Conservation (phyloP, 2,113 vertebrate genomes). For the Aleadryas rufinucha region DNA sequence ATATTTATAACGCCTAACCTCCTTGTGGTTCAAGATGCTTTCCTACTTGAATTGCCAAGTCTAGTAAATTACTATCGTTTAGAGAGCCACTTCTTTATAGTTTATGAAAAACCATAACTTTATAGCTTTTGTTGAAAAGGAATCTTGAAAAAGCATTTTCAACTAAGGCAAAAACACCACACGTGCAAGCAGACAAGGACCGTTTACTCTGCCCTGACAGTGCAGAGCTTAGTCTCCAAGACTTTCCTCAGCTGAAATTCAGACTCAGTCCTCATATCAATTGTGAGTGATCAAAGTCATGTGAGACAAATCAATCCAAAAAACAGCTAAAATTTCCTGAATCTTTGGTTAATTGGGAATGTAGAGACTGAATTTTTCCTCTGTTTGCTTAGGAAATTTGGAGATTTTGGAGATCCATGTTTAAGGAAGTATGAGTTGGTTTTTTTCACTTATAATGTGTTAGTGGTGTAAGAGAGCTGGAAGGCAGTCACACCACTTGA, state of each 20-base stretch:
- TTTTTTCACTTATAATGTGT: neutral
- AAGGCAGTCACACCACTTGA: neutral
- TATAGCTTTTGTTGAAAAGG: neutral
- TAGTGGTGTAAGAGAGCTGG: neutral
- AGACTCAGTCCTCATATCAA: neutral
- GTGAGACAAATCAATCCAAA: neutral
- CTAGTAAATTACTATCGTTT: neutral
- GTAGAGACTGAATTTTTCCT: neutral
- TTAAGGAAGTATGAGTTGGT: neutral
- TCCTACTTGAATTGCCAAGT: neutral
- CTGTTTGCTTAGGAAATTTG: neutral
- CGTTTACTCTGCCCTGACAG: neutral
- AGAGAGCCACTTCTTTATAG: neutral
- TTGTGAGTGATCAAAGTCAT: neutral
- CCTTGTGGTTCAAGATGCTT: neutral
- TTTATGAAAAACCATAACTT: neutral
- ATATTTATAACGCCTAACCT: neutral
- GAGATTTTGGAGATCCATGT: neutral
- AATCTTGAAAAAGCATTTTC: neutral
- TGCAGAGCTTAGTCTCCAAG: neutral
- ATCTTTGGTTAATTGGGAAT: neutral
- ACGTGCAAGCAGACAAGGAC: fast-evolving
- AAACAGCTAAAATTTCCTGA: neutral
- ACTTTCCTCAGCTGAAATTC: neutral
- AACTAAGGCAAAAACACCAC: neutral